These are phyloP conservation scores for Oxytorus armatus DNA, from an alignment of 2,888 invertebrate genomes.

Conservation along the genomic window DNA sequence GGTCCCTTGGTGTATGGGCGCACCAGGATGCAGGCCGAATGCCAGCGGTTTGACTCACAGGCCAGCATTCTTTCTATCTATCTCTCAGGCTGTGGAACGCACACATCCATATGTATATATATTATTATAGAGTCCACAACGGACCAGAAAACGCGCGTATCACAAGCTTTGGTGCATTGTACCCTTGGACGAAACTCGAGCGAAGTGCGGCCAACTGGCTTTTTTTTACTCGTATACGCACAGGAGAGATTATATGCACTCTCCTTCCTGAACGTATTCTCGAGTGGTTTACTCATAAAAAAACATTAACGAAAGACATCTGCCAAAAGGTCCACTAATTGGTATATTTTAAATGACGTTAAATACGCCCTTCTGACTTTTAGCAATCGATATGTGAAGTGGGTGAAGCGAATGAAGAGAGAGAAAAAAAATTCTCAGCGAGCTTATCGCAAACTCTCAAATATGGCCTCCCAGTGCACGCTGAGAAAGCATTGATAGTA, in stretches of 20 bases:
- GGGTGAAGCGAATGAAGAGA: neutral
- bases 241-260: neutral
- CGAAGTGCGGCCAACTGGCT: conserved; percentile 26
- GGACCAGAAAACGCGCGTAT: conserved; percentile 20
- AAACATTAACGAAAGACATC: conserved; percentile 2
- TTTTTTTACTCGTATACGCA: neutral
- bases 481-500: conserved; percentile 48
- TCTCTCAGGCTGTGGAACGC: conserved; percentile 20
- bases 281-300: conserved; percentile 21
- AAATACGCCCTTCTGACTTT: conserved; percentile 9
- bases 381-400: conserved; percentile 2
- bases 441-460: conserved; percentile 42
- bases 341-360: neutral
- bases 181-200: conserved; percentile 42
- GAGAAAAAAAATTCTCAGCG: conserved; percentile 42
- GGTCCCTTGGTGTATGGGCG: conserved; percentile 40
- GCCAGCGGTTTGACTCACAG: conserved; percentile 76
- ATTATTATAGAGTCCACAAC: conserved; percentile 7
- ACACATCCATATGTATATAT: neutral
- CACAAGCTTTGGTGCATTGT: conserved; percentile 17
- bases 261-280: conserved; percentile 15
- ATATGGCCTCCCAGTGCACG: conserved; percentile 32
- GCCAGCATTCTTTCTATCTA: conserved; percentile 72
- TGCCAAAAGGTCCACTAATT: neutral
- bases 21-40: conserved; percentile 74